Base-by-base conservation (phyloP, 2,888 invertebrate genomes). In the Chironomus tentans region DNA sequence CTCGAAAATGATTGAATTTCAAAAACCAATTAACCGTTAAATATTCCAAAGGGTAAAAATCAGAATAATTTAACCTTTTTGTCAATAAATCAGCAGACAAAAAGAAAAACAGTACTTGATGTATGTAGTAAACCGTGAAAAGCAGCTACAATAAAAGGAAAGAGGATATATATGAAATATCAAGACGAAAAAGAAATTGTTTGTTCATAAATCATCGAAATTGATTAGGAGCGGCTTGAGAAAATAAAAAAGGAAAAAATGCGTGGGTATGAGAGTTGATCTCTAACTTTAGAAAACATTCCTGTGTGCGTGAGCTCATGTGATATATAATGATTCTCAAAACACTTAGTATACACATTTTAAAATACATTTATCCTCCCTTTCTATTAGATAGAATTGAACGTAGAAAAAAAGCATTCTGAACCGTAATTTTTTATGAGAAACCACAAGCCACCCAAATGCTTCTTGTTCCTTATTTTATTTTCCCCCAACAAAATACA, bases 201-300 rank as follows among this genome's bases (percentile, higher is more conserved):
- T 72, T 72, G 72, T 72, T 72, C 72, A 72, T 72, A 72, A 72
- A 72, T 72, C 72, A 72, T 72, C 62, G 28, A 22, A 72, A 62
- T 72, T 72, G 72, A 72, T 72, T 62, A 62, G 72, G 72, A 48
- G 70, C 22, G 70, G 70, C 38, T 13, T 68, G 13, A 13, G 68
- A 15, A 62, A 62, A 62, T 18, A 62, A 18, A 12, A 70, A 70
- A 38, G 61, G 56, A 71, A 71, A 24, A 71, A 12, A 15, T 50
- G 24, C 6, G 15, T 48, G 50, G n/a, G 50, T 71, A 56, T 71
- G 24, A 24, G 15, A 71, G 71, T n/a, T 56, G 56, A 56, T 56
- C 56, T 38, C 10, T 38, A 38, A 38, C 38, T 7, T 56, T 15
- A 1, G 4, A 18, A 56, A 56, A 15, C 15, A 18, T 6, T 50